Conservation (phyloP, 2,888 invertebrate species). For the Deroplatys truncata region DNA sequence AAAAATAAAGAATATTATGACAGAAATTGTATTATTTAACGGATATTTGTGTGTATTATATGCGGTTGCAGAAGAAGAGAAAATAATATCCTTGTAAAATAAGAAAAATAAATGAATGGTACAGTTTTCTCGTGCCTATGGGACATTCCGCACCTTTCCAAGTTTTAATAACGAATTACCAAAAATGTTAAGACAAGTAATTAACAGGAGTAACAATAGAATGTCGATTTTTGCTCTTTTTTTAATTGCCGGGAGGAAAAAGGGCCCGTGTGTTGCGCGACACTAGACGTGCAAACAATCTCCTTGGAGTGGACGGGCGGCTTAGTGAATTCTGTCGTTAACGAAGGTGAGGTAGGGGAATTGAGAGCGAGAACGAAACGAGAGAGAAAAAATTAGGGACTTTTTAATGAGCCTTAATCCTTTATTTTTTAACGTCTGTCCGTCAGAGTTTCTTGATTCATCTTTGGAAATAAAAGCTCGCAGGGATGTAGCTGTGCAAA, state of each 20-base stretch:
- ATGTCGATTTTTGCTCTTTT: neutral
- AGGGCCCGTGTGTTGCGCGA: neutral
- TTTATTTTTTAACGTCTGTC: neutral
- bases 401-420: neutral
- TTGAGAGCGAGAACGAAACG: neutral
- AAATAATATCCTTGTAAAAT: too few species aligned
- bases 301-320: neutral
- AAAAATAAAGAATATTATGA: too few species aligned
- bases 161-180: neutral
- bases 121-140: neutral
- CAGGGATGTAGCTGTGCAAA: neutral
- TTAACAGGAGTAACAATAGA: constrained; percentile 1
- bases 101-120: too few species aligned
- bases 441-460: neutral
- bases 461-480: neutral
- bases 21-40: too few species aligned
- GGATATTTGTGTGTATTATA: too few species aligned
- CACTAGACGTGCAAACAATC: neutral
- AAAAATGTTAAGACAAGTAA: neutral
- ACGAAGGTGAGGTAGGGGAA: neutral
- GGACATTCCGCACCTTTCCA: neutral
- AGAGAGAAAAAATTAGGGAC: neutral
- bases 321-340: neutral
- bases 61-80: too few species aligned
- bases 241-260: neutral